Conservation (phyloP, 30 jellyfish, hydroid and myxozoan species). For the Sanderia malayensis region DNA sequence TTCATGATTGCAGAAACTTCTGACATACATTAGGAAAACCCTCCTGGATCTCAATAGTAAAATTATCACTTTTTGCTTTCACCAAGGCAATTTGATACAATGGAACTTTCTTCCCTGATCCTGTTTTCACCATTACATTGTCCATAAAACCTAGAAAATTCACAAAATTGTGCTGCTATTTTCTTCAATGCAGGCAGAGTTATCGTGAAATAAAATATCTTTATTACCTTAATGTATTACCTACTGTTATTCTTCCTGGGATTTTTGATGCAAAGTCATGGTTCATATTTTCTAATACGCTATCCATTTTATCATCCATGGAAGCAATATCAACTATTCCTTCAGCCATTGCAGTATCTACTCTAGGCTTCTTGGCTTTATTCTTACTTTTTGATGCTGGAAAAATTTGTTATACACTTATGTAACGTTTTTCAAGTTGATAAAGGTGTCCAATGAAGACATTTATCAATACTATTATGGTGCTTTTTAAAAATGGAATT, state of each 20-base stretch:
- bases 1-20: too few relatives aligned
- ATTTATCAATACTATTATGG: too few relatives aligned
- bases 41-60: constrained; percentile 39
- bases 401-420: too few relatives aligned
- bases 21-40: constrained; percentile 36
- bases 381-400: constrained; percentile 38
- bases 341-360: constrained; percentile 40
- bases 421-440: too few relatives aligned
- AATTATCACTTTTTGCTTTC: constrained; percentile 16
- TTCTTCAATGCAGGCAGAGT: too few relatives aligned
- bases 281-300: constrained; percentile 27
- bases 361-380: constrained; percentile 31
- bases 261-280: constrained; percentile 49
- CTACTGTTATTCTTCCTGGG: constrained; percentile 46
- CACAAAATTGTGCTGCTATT: too few relatives aligned
- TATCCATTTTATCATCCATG: constrained; percentile 33
- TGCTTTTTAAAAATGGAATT: background rate
- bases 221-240: too few relatives aligned
- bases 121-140: constrained; percentile 38
- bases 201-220: too few relatives aligned
- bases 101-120: constrained; percentile 40
- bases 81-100: constrained; percentile 45
- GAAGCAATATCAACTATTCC: constrained; percentile 39
- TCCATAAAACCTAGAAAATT: constrained; percentile 39
- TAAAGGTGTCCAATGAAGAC: too few relatives aligned